phyloP scores from a whole-genome alignment of 2,888 invertebrate genomes.

The Liopterus haemorrhoidalis region DNA sequence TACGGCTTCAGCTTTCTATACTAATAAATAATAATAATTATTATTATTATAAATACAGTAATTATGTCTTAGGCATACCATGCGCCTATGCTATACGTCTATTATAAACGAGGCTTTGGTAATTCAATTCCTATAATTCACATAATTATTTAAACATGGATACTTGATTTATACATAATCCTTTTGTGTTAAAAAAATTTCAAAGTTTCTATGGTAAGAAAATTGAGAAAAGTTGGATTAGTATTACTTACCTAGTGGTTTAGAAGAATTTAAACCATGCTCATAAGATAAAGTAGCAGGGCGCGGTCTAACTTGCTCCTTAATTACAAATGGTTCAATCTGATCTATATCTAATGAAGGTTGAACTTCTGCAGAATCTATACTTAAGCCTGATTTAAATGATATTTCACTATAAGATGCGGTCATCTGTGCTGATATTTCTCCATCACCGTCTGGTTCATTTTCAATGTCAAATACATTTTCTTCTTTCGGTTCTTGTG shows the following conservation, averaged over 20 bases:
- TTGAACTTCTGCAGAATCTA: constrained; percentile 43
- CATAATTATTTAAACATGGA: too few species aligned
- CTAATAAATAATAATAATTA: too few species aligned
- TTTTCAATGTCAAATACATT: constrained; percentile 21
- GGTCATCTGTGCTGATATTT: constrained; percentile 63
- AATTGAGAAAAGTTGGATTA: neutral
- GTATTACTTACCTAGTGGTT: constrained; percentile 11
- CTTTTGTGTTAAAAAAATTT: too few species aligned
- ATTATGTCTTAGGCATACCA: too few species aligned
- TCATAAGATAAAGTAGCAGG: constrained; percentile 42
- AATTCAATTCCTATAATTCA: too few species aligned
- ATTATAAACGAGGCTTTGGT: too few species aligned
- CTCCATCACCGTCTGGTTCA: constrained; percentile 47
- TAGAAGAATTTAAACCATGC: constrained; percentile 23
- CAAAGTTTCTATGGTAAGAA: too few species aligned
- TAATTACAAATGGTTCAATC: constrained; percentile 37
- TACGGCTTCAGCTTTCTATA: too few species aligned
- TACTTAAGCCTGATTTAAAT: constrained; percentile 59
- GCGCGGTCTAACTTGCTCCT: constrained; percentile 41
- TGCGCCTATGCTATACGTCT: too few species aligned
- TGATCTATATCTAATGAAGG: constrained; percentile 42
- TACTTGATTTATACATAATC: too few species aligned
- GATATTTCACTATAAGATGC: constrained; percentile 76
- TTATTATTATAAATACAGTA: too few species aligned
- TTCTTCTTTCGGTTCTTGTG: constrained; percentile 26